These are phyloP conservation scores for Pangasianodon gigas DNA, from an alignment of 2,113 vertebrate genomes.

Conservation along the genomic window DNA sequence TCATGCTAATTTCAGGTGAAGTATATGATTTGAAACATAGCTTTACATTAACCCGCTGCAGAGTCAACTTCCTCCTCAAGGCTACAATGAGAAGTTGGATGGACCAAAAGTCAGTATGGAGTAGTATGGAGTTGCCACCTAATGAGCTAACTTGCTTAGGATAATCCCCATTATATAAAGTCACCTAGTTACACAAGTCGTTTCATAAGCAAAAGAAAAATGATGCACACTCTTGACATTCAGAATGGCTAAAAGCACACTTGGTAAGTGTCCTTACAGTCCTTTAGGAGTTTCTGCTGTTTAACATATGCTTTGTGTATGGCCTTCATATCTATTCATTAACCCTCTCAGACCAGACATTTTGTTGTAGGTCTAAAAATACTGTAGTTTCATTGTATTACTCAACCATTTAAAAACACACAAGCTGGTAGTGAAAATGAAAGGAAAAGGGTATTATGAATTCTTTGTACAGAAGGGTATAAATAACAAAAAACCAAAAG, in stretches of 20 bases:
- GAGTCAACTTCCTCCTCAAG: background rate
- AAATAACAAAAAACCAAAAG: background rate
- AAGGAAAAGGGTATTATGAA: background rate
- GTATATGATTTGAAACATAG: background rate
- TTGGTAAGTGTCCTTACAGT: background rate
- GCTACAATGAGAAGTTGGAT: background rate
- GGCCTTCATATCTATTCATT: background rate
- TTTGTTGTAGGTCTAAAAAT: background rate
- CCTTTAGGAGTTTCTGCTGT: background rate
- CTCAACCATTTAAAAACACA: background rate
- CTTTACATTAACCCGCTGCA: background rate
- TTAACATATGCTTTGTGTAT: background rate
- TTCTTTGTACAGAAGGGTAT: background rate
- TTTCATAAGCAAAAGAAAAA: background rate
- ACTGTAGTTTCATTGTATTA: background rate
- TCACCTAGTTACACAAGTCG: background rate
- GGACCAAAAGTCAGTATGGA: background rate
- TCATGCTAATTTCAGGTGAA: background rate
- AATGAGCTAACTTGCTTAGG: background rate
- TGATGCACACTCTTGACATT: slow-evolving; percentile 32
- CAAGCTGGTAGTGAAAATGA: background rate
- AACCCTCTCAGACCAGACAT: background rate
- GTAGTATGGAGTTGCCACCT: background rate
- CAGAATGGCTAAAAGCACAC: slow-evolving; percentile 6
- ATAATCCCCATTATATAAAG: background rate